Conservation (phyloP, 2,888 invertebrate species). For the Caenorhabditis afra region DNA sequence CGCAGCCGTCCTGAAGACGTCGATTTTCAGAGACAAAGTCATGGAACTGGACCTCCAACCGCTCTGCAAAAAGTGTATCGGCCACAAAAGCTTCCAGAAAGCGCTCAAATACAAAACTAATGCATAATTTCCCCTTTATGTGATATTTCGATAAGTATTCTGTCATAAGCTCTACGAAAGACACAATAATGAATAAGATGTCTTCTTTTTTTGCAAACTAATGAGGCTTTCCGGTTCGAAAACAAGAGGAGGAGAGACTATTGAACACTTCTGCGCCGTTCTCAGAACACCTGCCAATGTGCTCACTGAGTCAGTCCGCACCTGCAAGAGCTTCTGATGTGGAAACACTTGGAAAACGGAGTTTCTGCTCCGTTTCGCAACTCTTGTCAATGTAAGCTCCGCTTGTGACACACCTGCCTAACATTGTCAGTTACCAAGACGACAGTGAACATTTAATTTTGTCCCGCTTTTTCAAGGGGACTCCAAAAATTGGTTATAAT, state of each 20-base stretch:
- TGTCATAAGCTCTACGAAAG: too few species aligned
- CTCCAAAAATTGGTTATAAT: constrained; percentile 65
- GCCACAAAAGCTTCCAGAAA: constrained; percentile 60
- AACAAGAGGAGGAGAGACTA: background rate
- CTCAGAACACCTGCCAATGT: background rate
- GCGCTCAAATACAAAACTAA: constrained; percentile 44
- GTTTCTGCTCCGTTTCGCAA: background rate
- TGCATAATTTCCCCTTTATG: background rate
- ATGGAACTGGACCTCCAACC: constrained; percentile 64
- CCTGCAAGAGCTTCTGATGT: background rate
- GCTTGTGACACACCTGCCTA: too few species aligned
- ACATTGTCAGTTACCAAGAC: too few species aligned
- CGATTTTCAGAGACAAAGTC: constrained; percentile 68
- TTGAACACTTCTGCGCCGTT: background rate
- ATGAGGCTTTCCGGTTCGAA: too few species aligned
- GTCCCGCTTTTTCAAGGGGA: constrained; percentile 4
- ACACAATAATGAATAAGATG: too few species aligned
- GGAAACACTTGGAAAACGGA: background rate
- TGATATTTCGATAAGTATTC: too few species aligned
- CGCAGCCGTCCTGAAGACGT: background rate
- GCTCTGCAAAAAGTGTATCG: constrained; percentile 66
- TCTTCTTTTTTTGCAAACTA: too few species aligned
- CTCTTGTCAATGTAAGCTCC: too few species aligned
- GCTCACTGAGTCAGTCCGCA: background rate
- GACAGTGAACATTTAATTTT: background rate